These are phyloP conservation scores for Hexactinellida sp. DNA, from an alignment of 37 sponge, comb jelly and placozoan genomes.

Conservation along the genomic window DNA sequence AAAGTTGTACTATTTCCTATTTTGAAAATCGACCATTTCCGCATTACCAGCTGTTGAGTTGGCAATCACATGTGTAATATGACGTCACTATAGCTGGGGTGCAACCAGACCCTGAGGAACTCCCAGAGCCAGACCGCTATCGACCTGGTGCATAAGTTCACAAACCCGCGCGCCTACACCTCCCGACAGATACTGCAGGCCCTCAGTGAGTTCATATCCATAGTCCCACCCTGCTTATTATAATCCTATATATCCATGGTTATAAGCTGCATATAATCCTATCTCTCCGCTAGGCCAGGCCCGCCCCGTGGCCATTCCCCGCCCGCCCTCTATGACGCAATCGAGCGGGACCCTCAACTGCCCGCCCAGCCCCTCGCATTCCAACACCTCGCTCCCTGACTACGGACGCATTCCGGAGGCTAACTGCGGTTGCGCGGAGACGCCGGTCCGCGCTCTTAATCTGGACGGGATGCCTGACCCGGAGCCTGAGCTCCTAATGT, in stretches of 20 bases:
- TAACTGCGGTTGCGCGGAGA: not conserved
- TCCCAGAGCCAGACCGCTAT: conserved; percentile 3
- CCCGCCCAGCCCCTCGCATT: not conserved
- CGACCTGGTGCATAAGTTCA: not conserved
- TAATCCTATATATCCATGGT: too few relatives aligned
- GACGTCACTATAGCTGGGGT: conserved; percentile 11
- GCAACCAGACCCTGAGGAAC: not conserved
- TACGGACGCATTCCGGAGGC: not conserved
- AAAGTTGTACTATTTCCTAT: too few relatives aligned
- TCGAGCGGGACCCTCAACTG: not conserved
- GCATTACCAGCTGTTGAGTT: too few relatives aligned
- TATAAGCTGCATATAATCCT: too few relatives aligned
- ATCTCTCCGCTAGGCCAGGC: conserved; percentile 9
- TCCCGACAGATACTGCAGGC: conserved; percentile 12
- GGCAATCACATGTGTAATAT: too few relatives aligned
- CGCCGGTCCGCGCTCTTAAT: not conserved
- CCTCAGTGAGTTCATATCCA: conserved; percentile 12
- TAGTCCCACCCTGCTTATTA: too few relatives aligned
- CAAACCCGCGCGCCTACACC: not conserved
- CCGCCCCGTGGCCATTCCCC: not conserved
- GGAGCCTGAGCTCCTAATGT: not conserved
- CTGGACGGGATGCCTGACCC: not conserved
- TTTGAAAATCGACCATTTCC: not conserved
- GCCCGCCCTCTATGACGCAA: not conserved
- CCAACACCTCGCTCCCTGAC: not conserved